Evolutionary conservation across 2,797 vertebrate genomes (phyloP).

Genomic region (Potorous gilbertii): DNA sequence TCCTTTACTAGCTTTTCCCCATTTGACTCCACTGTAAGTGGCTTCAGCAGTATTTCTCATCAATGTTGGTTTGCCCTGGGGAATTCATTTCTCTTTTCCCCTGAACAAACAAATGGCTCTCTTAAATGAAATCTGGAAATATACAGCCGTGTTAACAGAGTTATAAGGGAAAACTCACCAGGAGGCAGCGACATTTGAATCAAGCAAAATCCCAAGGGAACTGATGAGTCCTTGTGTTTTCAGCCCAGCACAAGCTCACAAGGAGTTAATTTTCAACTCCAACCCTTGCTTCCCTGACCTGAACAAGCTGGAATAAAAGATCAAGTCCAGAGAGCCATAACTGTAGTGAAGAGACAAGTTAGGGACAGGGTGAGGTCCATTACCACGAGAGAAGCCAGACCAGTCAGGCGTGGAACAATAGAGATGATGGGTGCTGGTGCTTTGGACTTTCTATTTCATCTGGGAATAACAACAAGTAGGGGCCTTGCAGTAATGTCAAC

Average conservation of each 20-base stretch:
- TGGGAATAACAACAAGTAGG: background rate
- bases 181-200: slow-evolving; percentile 45
- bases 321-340: background rate
- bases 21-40: slow-evolving; percentile 14
- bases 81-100: slow-evolving; percentile 64
- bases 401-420: background rate
- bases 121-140: slow-evolving; percentile 65
- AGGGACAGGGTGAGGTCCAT: background rate
- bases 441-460: background rate
- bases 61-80: slow-evolving; percentile 15
- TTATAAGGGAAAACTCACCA: slow-evolving; percentile 44
- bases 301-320: background rate
- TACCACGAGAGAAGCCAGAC: background rate
- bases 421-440: background rate
- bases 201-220: slow-evolving; percentile 56
- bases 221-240: slow-evolving; percentile 19
- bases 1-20: slow-evolving; percentile 17
- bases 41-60: slow-evolving; percentile 53
- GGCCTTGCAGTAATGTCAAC: background rate
- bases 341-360: background rate
- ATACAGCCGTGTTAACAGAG: slow-evolving; percentile 53
- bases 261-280: slow-evolving; percentile 35
- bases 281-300: slow-evolving; percentile 19
- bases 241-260: background rate
- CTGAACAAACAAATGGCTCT: slow-evolving; percentile 59